phyloP scores from a whole-genome alignment of 2,113 vertebrate species.

The Shinisaurus crocodilurus region DNA sequence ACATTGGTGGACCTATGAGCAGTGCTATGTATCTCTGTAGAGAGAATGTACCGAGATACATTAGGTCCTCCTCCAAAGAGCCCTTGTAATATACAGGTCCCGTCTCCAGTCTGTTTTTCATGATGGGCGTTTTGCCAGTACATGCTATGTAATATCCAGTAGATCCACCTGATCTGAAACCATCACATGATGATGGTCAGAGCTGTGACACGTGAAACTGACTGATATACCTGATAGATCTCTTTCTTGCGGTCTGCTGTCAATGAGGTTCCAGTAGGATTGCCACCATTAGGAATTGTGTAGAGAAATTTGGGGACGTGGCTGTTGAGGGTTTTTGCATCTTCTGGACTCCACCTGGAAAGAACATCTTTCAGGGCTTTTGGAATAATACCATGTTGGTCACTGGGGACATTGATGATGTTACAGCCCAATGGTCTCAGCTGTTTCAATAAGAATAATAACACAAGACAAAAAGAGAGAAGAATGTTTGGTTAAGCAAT shows the following conservation, averaged over 20 bases:
- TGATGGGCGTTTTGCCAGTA: background rate
- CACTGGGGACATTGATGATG: slow-evolving; percentile 87
- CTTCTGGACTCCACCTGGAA: slow-evolving; percentile 85
- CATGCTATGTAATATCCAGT: background rate
- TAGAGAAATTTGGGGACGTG: slow-evolving; percentile 87
- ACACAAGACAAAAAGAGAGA: background rate
- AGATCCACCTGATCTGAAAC: background rate
- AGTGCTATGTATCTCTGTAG: background rate
- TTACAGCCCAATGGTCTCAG: slow-evolving; percentile 90
- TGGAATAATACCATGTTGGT: slow-evolving; percentile 91
- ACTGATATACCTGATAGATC: slow-evolving; percentile 86
- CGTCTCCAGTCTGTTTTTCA: background rate
- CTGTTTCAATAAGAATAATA: slow-evolving; percentile 71
- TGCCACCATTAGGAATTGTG: slow-evolving; percentile 93
- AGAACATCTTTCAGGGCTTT: slow-evolving; percentile 82
- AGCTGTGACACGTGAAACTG: background rate
- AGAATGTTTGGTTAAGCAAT: background rate
- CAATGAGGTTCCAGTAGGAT: slow-evolving; percentile 92
- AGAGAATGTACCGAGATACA: background rate
- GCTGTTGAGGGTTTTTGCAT: slow-evolving; percentile 73
- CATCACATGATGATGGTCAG: background rate
- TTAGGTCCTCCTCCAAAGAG: background rate
- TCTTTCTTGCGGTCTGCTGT: slow-evolving; percentile 85
- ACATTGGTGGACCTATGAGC: background rate
- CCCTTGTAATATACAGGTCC: background rate